Conservation (phyloP, 2,888 invertebrate genomes). For the Philereme transversata region DNA sequence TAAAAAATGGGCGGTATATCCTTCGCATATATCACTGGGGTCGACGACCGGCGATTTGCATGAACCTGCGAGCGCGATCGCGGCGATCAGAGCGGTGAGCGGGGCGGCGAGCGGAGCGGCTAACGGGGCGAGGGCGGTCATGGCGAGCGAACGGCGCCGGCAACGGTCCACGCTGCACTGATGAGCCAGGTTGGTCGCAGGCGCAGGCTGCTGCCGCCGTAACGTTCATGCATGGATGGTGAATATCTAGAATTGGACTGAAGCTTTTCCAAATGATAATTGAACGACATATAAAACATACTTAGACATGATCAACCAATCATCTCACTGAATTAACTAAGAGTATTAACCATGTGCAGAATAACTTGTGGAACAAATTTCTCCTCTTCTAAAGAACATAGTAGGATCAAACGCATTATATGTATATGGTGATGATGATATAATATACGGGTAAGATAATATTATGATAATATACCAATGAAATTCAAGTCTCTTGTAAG, state of each 20-base stretch:
- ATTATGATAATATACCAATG: too few species aligned
- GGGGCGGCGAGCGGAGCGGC: constrained; percentile 53
- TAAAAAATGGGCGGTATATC: constrained; percentile 42
- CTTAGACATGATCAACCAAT: too few species aligned
- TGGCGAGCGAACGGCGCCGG: constrained; percentile 41
- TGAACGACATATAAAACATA: too few species aligned
- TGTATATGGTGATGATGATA: too few species aligned
- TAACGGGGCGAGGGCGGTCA: constrained; percentile 49
- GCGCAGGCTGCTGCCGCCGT: background rate
- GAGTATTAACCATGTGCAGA: too few species aligned
- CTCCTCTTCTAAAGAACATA: too few species aligned
- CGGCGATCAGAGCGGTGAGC: constrained; percentile 45
- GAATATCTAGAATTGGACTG: constrained; percentile 8
- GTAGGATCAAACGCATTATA: too few species aligned
- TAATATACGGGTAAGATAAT: too few species aligned
- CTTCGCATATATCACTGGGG: constrained; percentile 54
- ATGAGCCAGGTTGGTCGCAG: constrained; percentile 8
- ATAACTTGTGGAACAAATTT: too few species aligned
- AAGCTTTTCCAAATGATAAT: constrained; percentile 2
- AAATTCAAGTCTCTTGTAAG: too few species aligned
- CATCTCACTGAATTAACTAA: too few species aligned
- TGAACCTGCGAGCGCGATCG: constrained; percentile 57
- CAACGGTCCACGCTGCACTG: constrained; percentile 50
- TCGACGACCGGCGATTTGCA: constrained; percentile 71
- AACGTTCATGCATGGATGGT: constrained; percentile 6